Evolutionary conservation across 2,888 invertebrate species (phyloP).

Genomic region (Prosopocoilus inquinatus): DNA sequence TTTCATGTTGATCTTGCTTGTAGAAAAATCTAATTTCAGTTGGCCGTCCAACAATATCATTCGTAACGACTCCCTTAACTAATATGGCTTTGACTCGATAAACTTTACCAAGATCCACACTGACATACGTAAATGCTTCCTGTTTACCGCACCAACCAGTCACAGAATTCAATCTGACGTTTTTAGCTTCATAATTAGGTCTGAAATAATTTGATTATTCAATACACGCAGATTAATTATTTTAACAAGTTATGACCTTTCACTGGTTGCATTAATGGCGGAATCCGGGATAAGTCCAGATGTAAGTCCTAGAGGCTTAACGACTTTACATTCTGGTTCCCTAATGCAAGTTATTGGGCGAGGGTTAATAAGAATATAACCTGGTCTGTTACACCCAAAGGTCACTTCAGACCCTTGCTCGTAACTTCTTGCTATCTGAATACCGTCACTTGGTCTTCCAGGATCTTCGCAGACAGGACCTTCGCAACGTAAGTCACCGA

Average conservation of each 20-base stretch:
- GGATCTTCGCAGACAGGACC: conserved; percentile 97
- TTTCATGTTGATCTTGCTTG: conserved; percentile 90
- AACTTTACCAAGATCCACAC: conserved; percentile 92
- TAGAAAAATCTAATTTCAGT: conserved; percentile 97
- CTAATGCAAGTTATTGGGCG: conserved; percentile 86
- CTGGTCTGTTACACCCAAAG: conserved; percentile 87
- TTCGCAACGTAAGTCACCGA: conserved; percentile 92
- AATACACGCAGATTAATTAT: not conserved
- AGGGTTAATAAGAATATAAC: conserved; percentile 89
- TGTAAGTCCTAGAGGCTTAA: conserved; percentile 85
- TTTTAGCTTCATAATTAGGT: conserved; percentile 87
- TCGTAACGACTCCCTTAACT: conserved; percentile 92
- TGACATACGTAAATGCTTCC: conserved; percentile 94
- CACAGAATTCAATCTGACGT: conserved; percentile 85
- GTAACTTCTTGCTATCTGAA: conserved; percentile 79
- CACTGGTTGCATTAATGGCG: conserved; percentile 93
- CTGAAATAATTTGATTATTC: conserved; percentile 40
- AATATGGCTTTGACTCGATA: conserved; percentile 89
- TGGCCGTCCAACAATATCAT: conserved; percentile 92
- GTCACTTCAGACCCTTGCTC: conserved; percentile 88
- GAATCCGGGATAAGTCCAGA: conserved; percentile 92
- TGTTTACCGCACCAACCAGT: conserved; percentile 97
- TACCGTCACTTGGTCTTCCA: conserved; percentile 89
- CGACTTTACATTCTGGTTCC: conserved; percentile 92
- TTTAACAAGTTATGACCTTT: conserved; percentile 47